A percentile compares a stretch with the other conserved stretches of the same genome.
Conservation (phyloP, 2,797 vertebrate species). For the Onychomys leucogaster region DNA sequence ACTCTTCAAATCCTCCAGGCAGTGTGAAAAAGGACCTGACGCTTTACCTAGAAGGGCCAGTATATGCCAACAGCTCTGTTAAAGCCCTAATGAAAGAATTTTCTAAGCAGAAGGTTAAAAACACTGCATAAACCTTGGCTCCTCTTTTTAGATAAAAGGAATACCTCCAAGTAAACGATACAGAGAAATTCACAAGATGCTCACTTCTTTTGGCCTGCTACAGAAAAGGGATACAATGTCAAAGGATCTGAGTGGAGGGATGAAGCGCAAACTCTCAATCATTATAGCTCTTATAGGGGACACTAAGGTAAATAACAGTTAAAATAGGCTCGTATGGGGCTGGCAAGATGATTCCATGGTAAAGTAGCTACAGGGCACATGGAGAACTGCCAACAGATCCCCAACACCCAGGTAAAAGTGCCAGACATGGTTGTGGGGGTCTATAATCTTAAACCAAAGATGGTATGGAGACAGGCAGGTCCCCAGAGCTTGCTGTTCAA, state of each 20-base stretch:
- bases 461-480: background rate
- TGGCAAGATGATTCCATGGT: background rate
- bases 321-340: background rate
- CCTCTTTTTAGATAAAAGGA: conserved; percentile 92
- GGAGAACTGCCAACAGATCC: background rate
- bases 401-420: background rate
- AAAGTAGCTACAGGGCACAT: background rate
- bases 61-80: background rate
- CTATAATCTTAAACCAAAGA: background rate
- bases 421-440: background rate
- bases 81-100: background rate
- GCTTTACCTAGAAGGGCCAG: background rate
- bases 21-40: background rate
- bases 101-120: background rate
- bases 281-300: conserved; percentile 96
- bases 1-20: background rate
- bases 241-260: conserved; percentile 94
- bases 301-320: conserved; percentile 90
- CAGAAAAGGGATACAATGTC: conserved; percentile 90
- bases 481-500: background rate
- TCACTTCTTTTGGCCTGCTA: conserved; percentile 92
- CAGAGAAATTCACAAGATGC: conserved; percentile 91
- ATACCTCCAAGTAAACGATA: conserved; percentile 89
- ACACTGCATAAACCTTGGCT: background rate
- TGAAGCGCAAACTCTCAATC: conserved; percentile 97